A percentile compares a stretch with the other conserved stretches of the same genome.
phyloP scores from a whole-genome alignment of 2,113 vertebrate species.

The Cervus canadensis region DNA sequence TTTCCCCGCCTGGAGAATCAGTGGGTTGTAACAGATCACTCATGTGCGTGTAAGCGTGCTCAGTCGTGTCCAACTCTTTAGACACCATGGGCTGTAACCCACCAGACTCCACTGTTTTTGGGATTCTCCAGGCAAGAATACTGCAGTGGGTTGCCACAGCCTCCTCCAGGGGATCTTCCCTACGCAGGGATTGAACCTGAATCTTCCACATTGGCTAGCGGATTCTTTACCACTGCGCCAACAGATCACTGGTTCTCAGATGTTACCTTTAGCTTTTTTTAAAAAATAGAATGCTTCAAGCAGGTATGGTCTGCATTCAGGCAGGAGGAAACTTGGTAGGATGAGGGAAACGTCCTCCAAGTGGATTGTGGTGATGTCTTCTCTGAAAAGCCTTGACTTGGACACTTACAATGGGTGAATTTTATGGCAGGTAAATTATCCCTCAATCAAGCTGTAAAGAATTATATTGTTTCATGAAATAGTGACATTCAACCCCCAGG shows the following conservation, averaged over 20 bases:
- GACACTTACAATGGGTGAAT: neutral
- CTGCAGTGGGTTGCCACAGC: neutral
- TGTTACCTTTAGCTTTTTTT: neutral
- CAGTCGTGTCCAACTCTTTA: neutral
- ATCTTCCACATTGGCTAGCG: neutral
- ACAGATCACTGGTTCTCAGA: neutral
- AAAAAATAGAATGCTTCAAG: neutral
- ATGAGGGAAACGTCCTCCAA: neutral
- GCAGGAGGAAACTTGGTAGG: neutral
- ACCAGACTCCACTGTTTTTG: neutral
- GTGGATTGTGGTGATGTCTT: neutral
- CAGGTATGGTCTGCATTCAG: neutral
- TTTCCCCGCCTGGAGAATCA: neutral
- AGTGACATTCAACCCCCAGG: neutral
- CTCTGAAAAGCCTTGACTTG: neutral
- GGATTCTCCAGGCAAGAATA: neutral
- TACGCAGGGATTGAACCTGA: neutral
- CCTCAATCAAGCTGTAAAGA: neutral
- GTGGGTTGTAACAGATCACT: neutral
- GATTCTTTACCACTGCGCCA: neutral
- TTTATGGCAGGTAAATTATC: constrained; percentile 32
- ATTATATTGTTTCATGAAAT: neutral
- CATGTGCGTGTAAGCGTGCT: neutral
- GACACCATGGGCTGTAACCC: neutral
- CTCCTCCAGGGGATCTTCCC: neutral